These are phyloP conservation scores for Phymorhynchus buccinoides DNA, from an alignment of 1,140 invertebrate genomes.

Conservation along the genomic window DNA sequence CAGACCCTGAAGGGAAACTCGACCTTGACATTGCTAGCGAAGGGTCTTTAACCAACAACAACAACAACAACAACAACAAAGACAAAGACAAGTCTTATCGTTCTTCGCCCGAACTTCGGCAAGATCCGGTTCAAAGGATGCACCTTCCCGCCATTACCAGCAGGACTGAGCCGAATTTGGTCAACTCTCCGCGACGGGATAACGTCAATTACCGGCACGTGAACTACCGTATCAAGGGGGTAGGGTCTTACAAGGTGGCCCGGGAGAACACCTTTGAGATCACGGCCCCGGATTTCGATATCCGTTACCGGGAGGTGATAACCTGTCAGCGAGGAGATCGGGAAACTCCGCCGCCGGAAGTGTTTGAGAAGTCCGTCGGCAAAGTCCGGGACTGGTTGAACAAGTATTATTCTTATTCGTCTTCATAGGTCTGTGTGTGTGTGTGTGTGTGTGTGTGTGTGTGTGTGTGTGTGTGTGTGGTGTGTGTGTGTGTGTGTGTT, in stretches of 20 bases:
- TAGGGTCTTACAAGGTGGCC: slow-evolving; percentile 28
- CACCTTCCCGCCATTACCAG: slow-evolving; percentile 46
- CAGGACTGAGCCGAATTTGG: slow-evolving; percentile 32
- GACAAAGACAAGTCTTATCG: not conserved
- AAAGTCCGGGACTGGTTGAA: slow-evolving; percentile 44
- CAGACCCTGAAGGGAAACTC: not conserved
- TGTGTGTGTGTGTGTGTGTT: slow-evolving; percentile 9
- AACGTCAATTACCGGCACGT: slow-evolving; percentile 21
- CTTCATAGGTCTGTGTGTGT: slow-evolving; percentile 7
- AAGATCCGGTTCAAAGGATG: slow-evolving; percentile 24
- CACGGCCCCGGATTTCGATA: slow-evolving; percentile 59
- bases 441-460: not conserved
- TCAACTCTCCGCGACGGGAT: not conserved
- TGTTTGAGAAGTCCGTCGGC: slow-evolving; percentile 47
- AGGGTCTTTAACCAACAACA: not conserved
- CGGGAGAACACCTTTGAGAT: slow-evolving; percentile 60
- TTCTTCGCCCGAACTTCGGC: slow-evolving; percentile 2
- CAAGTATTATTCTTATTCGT: slow-evolving; percentile 27
- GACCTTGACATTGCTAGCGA: slow-evolving; percentile 13
- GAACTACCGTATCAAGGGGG: slow-evolving; percentile 26
- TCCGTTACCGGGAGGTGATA: slow-evolving; percentile 56
- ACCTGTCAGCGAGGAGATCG: slow-evolving; percentile 46
- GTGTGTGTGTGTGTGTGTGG: slow-evolving; percentile 2
- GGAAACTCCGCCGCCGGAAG: slow-evolving; percentile 53
- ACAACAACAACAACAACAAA: too few relatives aligned